Base-by-base conservation (phyloP, 2,888 invertebrate genomes). In the Nyleta sp. region DNA sequence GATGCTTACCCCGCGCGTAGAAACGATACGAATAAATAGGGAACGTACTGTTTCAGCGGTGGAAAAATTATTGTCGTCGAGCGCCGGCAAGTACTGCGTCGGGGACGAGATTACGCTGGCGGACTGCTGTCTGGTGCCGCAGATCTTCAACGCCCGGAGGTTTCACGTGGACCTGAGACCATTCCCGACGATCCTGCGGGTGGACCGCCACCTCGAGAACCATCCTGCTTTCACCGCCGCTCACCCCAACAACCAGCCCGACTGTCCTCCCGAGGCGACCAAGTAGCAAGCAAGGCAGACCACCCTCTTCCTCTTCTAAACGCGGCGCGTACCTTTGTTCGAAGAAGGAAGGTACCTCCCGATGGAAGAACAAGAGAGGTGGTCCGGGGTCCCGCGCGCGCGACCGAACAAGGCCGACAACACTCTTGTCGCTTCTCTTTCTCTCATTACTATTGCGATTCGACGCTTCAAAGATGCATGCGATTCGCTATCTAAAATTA, bases 101-200 rank as follows among this genome's bases (percentile, higher is more conserved):
- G 99, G 99, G 0, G 97, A 99, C 91, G 95, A 96, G 83, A 95
- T 99, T 73, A 96, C 98, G 0, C 91, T 99, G 87, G 99, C 99
- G 4, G 99, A 99, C 91, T 96, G 98, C 87, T 98, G 97, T 89
- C 92, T 99, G 73, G 96, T 99, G 57, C 99, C 99, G 50, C 99
- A 99, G 92, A 95, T 98, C 62, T 97, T 96, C 90, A 98, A 98
- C 92, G 98, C 98, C 28, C 93, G 96, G 90, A 95, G 97, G 96
- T 98, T 98, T 92, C 96, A 97, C 86, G 98, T 98, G 10, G 97
- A 98, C 90, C 91, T 98, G 82, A 93, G 95, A 79, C 95, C 96
- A 0, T 99, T 96, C 91, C 98, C 98, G 2, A 96, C 95, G 62
- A 97, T 99, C 84, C 92, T 95, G 68, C 94, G 97, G 86, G 96